Percentiles rank a stretch among this genome's conserved stretches.
Evolutionary conservation across 1,140 invertebrate species (phyloP).

Genomic region (Zaprionus vittiger): DNA sequence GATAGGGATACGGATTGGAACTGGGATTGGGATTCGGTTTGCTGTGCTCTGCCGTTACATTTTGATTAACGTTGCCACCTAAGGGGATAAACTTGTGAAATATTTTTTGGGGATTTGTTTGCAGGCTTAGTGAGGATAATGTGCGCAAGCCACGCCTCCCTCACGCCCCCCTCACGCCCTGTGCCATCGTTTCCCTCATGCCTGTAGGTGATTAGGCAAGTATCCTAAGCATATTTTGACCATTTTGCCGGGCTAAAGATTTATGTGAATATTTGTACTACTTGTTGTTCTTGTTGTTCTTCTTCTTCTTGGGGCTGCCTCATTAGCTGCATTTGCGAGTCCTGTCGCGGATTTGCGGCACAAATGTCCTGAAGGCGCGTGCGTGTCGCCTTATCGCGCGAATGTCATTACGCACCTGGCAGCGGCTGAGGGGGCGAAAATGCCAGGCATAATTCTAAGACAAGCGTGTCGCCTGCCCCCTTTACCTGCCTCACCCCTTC

Average conservation of each 20-base stretch:
- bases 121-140: constrained; percentile 60
- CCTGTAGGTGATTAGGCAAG: constrained; percentile 74
- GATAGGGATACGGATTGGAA: neutral
- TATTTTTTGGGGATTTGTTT: constrained; percentile 78
- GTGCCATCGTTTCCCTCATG: too few relatives aligned
- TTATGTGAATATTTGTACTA: constrained; percentile 77
- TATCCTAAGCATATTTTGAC: constrained; percentile 68
- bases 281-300: constrained; percentile 27
- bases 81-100: constrained; percentile 83
- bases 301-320: constrained; percentile 43
- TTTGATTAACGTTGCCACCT: constrained; percentile 81
- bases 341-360: constrained; percentile 18
- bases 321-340: constrained; percentile 74
- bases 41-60: constrained; percentile 51
- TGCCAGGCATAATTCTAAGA: constrained; percentile 29
- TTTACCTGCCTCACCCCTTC: constrained; percentile 26
- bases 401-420: constrained; percentile 78
- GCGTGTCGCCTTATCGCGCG: constrained; percentile 77
- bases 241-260: constrained; percentile 52
- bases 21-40: constrained; percentile 12
- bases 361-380: constrained; percentile 65
- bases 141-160: constrained; percentile 26
- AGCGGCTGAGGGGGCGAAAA: neutral
- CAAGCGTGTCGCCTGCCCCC: neutral
- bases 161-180: too few relatives aligned